Conservation (phyloP, 2,797 vertebrate genomes). For the Eupleurogrammus muticus region DNA sequence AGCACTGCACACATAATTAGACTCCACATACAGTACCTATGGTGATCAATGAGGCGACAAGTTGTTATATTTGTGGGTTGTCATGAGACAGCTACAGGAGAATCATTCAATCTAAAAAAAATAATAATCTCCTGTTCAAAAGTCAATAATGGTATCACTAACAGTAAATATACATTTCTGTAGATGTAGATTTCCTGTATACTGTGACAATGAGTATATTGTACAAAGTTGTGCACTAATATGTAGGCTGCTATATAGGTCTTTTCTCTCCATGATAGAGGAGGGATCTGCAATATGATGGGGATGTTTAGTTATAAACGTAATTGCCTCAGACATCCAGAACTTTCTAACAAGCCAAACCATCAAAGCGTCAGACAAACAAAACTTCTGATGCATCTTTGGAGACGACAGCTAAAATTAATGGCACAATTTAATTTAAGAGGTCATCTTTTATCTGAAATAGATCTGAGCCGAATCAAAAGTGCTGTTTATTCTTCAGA, state of each 20-base stretch:
- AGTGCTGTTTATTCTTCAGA: slow-evolving; percentile 57
- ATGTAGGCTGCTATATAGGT: neutral
- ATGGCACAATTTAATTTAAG: slow-evolving; percentile 46
- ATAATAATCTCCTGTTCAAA: neutral
- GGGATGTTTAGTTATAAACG: slow-evolving; percentile 31
- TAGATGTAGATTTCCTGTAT: neutral
- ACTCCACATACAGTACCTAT: slow-evolving; percentile 4
- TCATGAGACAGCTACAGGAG: neutral
- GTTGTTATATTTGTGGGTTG: neutral
- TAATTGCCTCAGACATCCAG: slow-evolving; percentile 21
- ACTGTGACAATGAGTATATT: neutral
- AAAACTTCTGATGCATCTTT: slow-evolving; percentile 25
- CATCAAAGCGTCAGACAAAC: slow-evolving; percentile 53
- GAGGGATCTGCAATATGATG: slow-evolving; percentile 4
- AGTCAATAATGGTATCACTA: neutral
- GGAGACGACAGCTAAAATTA: slow-evolving; percentile 43
- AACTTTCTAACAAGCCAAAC: slow-evolving; percentile 34
- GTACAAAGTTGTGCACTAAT: neutral
- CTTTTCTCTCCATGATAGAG: slow-evolving; percentile 5
- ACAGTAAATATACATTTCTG: neutral
- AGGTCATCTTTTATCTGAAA: slow-evolving; percentile 38
- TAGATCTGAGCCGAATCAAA: slow-evolving; percentile 48
- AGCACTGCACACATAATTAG: neutral
- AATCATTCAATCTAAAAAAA: neutral
- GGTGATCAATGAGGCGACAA: neutral